Base-by-base conservation (phyloP, 92 coral and sea anemone species). In the Scolanthus callimorphus region DNA sequence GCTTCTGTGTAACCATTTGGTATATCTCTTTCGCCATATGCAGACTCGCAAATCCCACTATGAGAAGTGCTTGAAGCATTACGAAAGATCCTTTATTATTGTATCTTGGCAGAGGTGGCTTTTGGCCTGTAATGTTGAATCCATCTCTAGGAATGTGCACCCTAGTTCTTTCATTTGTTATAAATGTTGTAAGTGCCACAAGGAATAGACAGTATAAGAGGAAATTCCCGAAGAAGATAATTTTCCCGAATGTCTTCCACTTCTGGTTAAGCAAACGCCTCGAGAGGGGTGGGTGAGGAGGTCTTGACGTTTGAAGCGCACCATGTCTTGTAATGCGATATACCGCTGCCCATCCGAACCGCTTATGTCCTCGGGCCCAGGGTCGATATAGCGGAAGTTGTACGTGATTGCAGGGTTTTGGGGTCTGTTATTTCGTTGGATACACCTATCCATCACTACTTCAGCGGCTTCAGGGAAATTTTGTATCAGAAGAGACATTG, bases 361-460 rank as follows among this genome's bases (percentile, higher is more conserved):
- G 29, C 62, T 67, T n/a, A 6, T 12, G 29, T 70, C 86, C 41
- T 60, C 76, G 19, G 97, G 97, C 21, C 97, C 97, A 57, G 97
- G 95, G 67, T 90, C 97, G 17, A 90, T 71, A 28, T 82, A 70
- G 30, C 74, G 80, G 82, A 90, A 90, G 57, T 90, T 84, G 68
- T 88, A 88, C 4, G 27, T 59, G 43, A 67, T 57, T 4, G 22
- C 39, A 31, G 61, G 60, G 66, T 70, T 78, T 17, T 75, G 55
- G 8, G 97, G 77, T 10, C 23, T 11, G 6, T 11, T 4, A 19
- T 11, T 46, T 31, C 79, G 75, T 45, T 74, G 79, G 63, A 90
- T 69, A 61, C 95, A 82, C 25, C 82, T 71, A 57, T 90, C 97
- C 66, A 90, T 65, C 20, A 90, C 83, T 24, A 62, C 55, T 17